Percentiles rank a stretch among this genome's conserved stretches.
Conservation (phyloP, 2,797 vertebrate genomes). For the Peromyscus eremicus region DNA sequence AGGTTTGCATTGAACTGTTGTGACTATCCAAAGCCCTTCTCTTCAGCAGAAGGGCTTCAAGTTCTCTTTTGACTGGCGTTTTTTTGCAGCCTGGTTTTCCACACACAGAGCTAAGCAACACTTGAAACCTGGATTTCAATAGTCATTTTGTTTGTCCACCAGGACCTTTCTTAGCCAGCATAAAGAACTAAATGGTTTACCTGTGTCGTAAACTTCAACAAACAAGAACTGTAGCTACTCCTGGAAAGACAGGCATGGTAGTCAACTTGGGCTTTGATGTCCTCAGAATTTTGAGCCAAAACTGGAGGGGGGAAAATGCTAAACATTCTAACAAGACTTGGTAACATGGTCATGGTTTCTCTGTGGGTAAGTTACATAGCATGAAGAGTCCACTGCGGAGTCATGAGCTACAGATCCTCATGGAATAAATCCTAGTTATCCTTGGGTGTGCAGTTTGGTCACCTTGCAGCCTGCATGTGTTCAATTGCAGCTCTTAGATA, state of each 20-base stretch:
- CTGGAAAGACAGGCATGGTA: not conserved
- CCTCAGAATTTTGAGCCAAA: conserved; percentile 12
- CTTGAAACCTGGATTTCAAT: not conserved
- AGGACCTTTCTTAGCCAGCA: not conserved
- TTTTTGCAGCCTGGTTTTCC: conserved; percentile 10
- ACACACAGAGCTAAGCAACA: not conserved
- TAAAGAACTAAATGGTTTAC: not conserved
- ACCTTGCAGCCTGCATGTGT: conserved; percentile 16
- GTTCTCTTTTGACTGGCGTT: not conserved
- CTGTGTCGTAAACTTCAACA: conserved; percentile 15
- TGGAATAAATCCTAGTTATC: conserved; percentile 40
- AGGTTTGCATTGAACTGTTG: not conserved
- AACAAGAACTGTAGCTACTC: not conserved
- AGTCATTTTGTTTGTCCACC: not conserved
- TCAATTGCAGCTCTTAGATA: conserved; percentile 11
- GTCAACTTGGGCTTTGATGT: not conserved
- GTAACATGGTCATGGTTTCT: not conserved
- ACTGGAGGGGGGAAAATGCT: not conserved
- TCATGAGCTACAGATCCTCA: not conserved
- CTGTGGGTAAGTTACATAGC: not conserved
- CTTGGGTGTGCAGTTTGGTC: not conserved
- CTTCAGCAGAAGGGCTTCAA: not conserved
- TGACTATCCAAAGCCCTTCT: not conserved
- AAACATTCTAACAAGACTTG: conserved; percentile 19
- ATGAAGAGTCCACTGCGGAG: not conserved